These are phyloP conservation scores for Acrocephalus kingi DNA, from an alignment of 2,113 vertebrate species.

Conservation along the genomic window DNA sequence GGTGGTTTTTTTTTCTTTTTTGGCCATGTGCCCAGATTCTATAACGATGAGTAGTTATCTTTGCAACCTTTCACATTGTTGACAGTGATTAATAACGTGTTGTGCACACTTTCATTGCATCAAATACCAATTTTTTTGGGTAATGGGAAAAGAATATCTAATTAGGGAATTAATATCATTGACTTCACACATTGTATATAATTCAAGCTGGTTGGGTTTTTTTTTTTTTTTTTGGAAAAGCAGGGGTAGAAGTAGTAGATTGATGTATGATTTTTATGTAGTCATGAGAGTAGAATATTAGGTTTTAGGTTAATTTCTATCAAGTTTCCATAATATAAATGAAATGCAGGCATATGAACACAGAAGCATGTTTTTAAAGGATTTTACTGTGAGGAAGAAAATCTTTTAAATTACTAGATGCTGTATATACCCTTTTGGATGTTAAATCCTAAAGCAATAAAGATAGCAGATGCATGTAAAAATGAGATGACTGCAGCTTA, in stretches of 20 bases:
- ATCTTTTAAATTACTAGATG: neutral
- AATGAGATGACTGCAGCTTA: neutral
- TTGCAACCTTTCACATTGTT: constrained; percentile 59
- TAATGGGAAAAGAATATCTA: constrained; percentile 51
- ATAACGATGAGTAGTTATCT: constrained; percentile 49
- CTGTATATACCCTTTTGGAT: neutral
- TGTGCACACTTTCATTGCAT: constrained; percentile 51
- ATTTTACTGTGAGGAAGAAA: neutral
- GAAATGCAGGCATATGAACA: neutral
- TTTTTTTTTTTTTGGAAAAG: neutral
- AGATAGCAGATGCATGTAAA: neutral
- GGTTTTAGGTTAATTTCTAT: neutral
- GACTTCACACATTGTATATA: neutral
- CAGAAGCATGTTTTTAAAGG: neutral
- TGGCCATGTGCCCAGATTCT: constrained; percentile 59
- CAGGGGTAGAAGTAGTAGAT: neutral
- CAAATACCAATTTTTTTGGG: constrained; percentile 63
- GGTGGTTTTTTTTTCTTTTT: neutral
- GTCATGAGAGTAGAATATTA: neutral
- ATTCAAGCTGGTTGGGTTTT: neutral
- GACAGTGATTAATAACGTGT: constrained; percentile 51
- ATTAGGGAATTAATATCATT: constrained; percentile 27
- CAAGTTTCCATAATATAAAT: neutral
- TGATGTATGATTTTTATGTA: neutral
- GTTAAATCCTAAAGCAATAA: neutral